Evolutionary conservation across 2,113 vertebrate genomes (phyloP), one percentile per base, ranked within the genome.

Genomic region (Jaculus jaculus): DNA sequence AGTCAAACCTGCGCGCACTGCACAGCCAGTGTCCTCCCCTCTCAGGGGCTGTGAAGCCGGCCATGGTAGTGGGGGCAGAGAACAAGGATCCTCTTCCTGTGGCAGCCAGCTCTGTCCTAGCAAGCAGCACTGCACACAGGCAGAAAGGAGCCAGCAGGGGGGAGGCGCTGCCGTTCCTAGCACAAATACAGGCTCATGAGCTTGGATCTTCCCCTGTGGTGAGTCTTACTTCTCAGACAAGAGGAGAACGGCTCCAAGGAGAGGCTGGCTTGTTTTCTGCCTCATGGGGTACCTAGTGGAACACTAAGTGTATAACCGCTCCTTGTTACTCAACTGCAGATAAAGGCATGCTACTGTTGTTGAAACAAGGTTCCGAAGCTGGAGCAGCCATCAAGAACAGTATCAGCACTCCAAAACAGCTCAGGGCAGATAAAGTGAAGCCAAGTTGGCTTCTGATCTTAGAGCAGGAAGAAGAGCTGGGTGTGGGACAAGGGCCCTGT

Each of bases 101-200:
- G 32, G 47, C 60, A 20, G 32, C 15, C 39, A 6, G 39, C 47
- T 74, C 51, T 17, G 34, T 15, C 66, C 73, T 17, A 9, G 39
- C 5, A 34, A n/a, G 5, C 65, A 17, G 20, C 28, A 24, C 20
- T 23, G 30, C 30, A 39, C 4, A 17, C 0, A 1, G 0, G 18
- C 20, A 39, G 26, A 20, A 32, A 26, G 34, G 69, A 7, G 32
- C 47, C 21, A 9, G 30, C 12, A 10, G 60, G 18, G 32, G 20
- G 3, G 69, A 72, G 7, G 24, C 12, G 0, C 15, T 0, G 39
- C 5, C 15, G 2, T 2, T 18, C 54, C 47, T 3, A 24, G 30
- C 0, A 0, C 0, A 17, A 17, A 21, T 8, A 47, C 42, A 6
- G 20, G n/a, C 0, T 3, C 28, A 7, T 0, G 34, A 12, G 26